A percentile compares a stretch with the other conserved stretches of the same genome.
phyloP scores from a whole-genome alignment of 2,113 vertebrate genomes.

The Sula dactylatra region DNA sequence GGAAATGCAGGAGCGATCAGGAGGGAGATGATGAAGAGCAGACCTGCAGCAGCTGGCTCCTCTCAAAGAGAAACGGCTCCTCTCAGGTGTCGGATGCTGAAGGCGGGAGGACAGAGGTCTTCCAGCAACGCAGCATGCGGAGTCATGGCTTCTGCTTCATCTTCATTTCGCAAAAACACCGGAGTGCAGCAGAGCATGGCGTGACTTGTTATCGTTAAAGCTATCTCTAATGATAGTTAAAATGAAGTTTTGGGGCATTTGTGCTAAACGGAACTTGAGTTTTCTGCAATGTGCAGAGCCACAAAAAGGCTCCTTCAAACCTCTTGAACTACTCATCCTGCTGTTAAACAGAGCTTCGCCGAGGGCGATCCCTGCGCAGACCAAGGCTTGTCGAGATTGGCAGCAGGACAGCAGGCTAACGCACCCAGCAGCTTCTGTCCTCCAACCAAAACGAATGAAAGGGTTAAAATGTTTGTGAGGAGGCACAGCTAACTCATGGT shows the following conservation, averaged over 20 bases:
- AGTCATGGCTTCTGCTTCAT: not conserved
- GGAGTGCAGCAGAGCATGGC: not conserved
- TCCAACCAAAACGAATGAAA: not conserved
- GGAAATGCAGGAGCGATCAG: not conserved
- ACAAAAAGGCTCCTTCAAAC: not conserved
- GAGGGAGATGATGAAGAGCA: not conserved
- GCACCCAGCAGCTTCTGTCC: not conserved
- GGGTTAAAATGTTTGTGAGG: not conserved
- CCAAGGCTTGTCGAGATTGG: not conserved
- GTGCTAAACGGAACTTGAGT: not conserved
- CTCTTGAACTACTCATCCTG: not conserved
- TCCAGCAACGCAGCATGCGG: not conserved
- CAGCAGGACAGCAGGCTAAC: not conserved
- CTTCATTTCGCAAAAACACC: too few relatives aligned
- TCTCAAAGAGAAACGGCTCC: not conserved
- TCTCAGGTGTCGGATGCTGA: not conserved
- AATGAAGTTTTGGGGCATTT: not conserved
- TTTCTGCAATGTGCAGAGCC: not conserved
- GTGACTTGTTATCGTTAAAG: rapidly evolving
- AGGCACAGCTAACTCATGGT: not conserved
- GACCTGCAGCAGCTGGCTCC: not conserved
- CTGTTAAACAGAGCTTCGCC: not conserved
- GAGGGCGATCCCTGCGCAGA: not conserved
- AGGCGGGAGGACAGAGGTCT: not conserved
- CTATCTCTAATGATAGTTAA: not conserved